Percentiles rank a stretch among this genome's conserved stretches.
phyloP scores from a whole-genome alignment of 2,113 vertebrate species.

The Cololabis saira region DNA sequence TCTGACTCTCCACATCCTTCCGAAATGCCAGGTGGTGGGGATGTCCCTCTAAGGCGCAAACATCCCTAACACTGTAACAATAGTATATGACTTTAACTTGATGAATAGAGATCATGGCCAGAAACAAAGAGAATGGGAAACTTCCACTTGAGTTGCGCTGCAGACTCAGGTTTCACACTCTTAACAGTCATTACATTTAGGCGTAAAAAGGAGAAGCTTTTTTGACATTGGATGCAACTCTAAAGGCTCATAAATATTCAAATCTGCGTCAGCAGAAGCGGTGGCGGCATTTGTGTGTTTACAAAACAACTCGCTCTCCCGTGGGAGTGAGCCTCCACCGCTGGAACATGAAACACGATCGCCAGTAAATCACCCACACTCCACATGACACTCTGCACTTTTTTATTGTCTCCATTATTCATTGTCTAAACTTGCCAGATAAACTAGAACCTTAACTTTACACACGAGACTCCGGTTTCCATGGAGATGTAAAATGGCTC shows the following conservation, averaged over 20 bases:
- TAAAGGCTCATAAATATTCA: conserved; percentile 80
- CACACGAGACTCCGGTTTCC: conserved; percentile 59
- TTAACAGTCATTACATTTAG: conserved; percentile 16
- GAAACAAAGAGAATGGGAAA: conserved; percentile 28
- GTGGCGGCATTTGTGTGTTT: conserved; percentile 67
- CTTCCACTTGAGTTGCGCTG: conserved; percentile 12
- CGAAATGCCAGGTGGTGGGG: neutral
- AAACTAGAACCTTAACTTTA: conserved; percentile 55
- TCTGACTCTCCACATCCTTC: neutral
- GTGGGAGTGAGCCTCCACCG: conserved; percentile 63
- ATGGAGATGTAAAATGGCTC: conserved; percentile 43
- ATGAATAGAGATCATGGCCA: conserved; percentile 13
- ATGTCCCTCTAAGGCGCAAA: neutral
- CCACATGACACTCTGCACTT: conserved; percentile 41
- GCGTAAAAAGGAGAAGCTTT: conserved; percentile 31
- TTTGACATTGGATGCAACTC: conserved; percentile 52
- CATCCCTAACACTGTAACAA: conserved; percentile 7
- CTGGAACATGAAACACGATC: conserved; percentile 72
- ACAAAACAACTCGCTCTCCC: conserved; percentile 71
- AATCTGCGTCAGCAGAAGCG: conserved; percentile 62
- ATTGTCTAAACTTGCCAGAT: conserved; percentile 53
- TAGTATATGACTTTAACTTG: neutral
- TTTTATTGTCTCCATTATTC: conserved; percentile 68
- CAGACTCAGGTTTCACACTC: conserved; percentile 43
- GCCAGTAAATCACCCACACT: conserved; percentile 69